Evolutionary conservation across 2,113 vertebrate species (phyloP).

Genomic region (Podarcis muralis): DNA sequence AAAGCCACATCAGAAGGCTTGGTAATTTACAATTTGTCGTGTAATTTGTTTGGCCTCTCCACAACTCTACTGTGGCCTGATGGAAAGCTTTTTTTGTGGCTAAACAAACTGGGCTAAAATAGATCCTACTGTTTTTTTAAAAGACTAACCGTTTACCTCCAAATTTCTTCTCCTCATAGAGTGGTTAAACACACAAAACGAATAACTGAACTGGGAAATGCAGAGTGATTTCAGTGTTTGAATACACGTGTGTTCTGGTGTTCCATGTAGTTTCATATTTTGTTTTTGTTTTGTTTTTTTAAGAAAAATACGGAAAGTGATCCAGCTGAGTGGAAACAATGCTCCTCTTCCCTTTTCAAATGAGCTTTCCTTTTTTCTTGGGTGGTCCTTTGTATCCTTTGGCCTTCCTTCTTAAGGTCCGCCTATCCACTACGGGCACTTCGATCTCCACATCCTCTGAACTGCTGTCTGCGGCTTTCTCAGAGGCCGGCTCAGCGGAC

Average conservation of each 20-base stretch:
- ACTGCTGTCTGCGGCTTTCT: conserved; percentile 76
- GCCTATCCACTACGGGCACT: conserved; percentile 78
- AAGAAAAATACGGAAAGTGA: conserved; percentile 47
- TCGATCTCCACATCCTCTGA: conserved; percentile 83
- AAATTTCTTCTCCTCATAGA: conserved; percentile 12
- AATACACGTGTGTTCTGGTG: conserved; percentile 47
- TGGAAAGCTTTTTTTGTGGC: background rate
- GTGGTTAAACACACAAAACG: conserved; percentile 49
- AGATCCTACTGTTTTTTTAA: conserved; percentile 23
- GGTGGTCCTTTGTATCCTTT: conserved; percentile 81
- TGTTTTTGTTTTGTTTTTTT: background rate
- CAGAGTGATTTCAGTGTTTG: conserved; percentile 59
- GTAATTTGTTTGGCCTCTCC: background rate
- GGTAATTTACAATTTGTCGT: background rate
- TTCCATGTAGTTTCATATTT: conserved; percentile 41
- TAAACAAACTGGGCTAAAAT: conserved; percentile 2
- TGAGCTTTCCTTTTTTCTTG: conserved; percentile 81
- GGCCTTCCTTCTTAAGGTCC: conserved; percentile 80
- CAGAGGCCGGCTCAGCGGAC: conserved; percentile 47
- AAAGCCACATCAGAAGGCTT: conserved; percentile 29
- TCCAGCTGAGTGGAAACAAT: conserved; percentile 61
- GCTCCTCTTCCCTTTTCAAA: conserved; percentile 50
- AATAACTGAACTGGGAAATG: conserved; percentile 46
- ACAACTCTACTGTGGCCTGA: background rate
- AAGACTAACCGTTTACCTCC: conserved; percentile 29